Base-by-base conservation (phyloP, 2,797 vertebrate species). In the Caiman crocodilus region DNA sequence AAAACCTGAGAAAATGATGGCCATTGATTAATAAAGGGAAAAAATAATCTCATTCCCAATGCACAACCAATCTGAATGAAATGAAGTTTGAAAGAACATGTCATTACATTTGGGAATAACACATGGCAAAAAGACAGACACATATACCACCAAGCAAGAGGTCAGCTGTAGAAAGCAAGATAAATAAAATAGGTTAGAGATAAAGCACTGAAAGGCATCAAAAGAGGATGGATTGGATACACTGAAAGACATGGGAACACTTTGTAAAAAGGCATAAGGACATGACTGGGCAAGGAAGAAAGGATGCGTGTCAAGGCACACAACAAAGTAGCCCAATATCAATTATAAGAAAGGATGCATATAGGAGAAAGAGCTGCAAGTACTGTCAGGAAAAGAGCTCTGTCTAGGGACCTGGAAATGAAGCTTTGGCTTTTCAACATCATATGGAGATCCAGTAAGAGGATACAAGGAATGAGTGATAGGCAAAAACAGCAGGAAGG, bases 151-250 rank as follows among this genome's bases (percentile, higher is more conserved):
- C 5, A 1, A 60, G 63, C 85, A 89, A 80, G 32, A 89, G 79
- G 65, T 93, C 87, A 86, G 90, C 90, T 0, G 0, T 0, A 0
- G 25, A 73, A 69, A 73, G 35, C 23, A 73, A 13, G 26, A 69
- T 81, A 42, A 92, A 77, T 69, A 58, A 30, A 56, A 74, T 56
- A 76, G 18, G 84, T 59, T 84, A 86, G 81, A 95, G 79, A 84
- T 20, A 86, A 87, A 74, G 64, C 83, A 85, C 58, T 42, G 78
- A 67, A 65, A 79, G 56, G 57, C 23, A 84, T 77, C 58, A 63
- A 78, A 82, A 8, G 56, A 93, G 82, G 87, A 76, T 56, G 82
- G 76, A 7, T 80, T 30, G 77, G 55, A 86, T 75, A 89, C 18
- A 21, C 42, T 14, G 14, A 7, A 85, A 79, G 63, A 75, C 73